Conservation (phyloP, 2,797 vertebrate species). For the Hafferia zeledoni region DNA sequence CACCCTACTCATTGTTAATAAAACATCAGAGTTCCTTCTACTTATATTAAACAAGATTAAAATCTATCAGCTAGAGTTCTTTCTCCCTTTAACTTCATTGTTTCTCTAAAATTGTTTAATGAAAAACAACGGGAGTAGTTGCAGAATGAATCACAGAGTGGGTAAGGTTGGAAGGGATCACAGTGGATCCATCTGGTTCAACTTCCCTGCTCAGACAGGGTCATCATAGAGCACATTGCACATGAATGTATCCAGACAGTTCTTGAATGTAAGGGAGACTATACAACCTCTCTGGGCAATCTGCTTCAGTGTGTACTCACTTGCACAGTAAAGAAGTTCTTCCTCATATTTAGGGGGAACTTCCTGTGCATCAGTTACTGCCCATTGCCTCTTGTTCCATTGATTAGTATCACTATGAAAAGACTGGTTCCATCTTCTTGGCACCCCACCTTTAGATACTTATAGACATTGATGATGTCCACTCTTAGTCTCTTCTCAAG, state of each 20-base stretch:
- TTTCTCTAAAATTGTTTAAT: neutral
- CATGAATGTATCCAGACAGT: accelerated
- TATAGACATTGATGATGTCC: neutral
- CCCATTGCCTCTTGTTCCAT: accelerated
- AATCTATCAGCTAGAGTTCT: neutral
- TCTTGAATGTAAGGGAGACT: neutral
- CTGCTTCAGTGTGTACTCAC: neutral
- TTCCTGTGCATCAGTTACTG: neutral
- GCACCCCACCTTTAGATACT: neutral
- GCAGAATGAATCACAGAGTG: neutral
- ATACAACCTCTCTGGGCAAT: neutral
- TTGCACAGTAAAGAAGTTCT: neutral
- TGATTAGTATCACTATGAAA: neutral
- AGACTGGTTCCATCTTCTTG: neutral
- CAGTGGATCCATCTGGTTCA: neutral
- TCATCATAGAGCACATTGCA: neutral
- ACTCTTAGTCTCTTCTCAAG: neutral
- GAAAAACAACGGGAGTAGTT: neutral
- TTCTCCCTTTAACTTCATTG: neutral
- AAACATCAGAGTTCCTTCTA: neutral
- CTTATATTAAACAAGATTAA: neutral
- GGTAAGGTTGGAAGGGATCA: neutral
- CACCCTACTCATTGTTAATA: neutral
- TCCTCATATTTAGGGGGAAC: neutral
- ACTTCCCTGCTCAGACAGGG: neutral